These are phyloP conservation scores for Fregetta grallaria DNA, from an alignment of 2,113 vertebrate genomes.

Conservation along the genomic window DNA sequence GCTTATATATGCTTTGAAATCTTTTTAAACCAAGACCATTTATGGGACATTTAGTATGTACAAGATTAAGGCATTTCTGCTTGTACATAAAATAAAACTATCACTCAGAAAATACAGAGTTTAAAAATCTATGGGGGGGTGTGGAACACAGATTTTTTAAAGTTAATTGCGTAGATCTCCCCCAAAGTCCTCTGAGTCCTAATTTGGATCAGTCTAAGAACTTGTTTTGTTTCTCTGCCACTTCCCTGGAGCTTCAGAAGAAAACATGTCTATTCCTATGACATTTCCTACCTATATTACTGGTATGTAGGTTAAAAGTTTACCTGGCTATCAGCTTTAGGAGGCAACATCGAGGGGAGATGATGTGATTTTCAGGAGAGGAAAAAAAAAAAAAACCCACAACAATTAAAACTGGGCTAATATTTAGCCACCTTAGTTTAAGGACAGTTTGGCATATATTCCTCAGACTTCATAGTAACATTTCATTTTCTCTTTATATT, in stretches of 20 bases:
- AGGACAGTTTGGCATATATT: neutral
- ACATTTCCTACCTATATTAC: neutral
- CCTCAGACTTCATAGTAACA: neutral
- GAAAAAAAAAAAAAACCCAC: neutral
- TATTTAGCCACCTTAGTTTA: neutral
- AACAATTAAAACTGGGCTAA: neutral
- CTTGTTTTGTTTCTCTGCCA: neutral
- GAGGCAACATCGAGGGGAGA: accelerated
- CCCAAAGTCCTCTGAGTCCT: neutral
- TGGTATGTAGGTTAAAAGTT: neutral
- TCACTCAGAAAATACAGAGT: neutral
- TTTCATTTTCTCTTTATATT: neutral
- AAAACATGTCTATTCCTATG: neutral
- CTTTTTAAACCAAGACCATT: neutral
- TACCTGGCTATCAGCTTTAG: neutral
- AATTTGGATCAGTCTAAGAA: neutral
- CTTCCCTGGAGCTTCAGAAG: neutral
- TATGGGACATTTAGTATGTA: neutral
- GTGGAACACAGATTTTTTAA: neutral
- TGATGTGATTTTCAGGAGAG: neutral
- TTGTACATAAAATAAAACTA: neutral
- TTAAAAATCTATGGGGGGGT: neutral
- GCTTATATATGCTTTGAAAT: neutral
- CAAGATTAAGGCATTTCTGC: neutral
- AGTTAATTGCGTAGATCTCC: neutral